A percentile compares a stretch with the other conserved stretches of the same genome.
These are phyloP conservation scores for Eriocheir sinensis DNA, from an alignment of 1,140 invertebrate genomes.

Conservation along the genomic window DNA sequence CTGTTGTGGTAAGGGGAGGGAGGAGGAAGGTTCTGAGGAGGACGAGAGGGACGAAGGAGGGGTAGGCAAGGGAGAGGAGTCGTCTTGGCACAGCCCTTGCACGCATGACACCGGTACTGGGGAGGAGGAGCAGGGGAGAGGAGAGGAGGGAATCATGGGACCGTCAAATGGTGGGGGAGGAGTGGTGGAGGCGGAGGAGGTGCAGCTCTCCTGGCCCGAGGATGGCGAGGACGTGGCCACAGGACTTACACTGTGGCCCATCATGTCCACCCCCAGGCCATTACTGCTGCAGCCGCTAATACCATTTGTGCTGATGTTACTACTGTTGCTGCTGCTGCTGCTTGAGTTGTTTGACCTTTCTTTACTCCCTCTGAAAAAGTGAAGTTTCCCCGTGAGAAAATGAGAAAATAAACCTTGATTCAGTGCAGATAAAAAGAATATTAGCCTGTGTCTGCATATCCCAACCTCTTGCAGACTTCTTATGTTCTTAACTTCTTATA, in stretches of 20 bases:
- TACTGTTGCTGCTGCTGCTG: conserved; percentile 54
- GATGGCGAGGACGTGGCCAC: conserved; percentile 70
- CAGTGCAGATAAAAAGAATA: neutral
- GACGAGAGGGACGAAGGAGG: conserved; percentile 75
- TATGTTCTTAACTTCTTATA: neutral
- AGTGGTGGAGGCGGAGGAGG: conserved; percentile 73
- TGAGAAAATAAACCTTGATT: conserved; percentile 12
- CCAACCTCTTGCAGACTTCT: neutral
- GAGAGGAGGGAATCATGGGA: conserved; percentile 67
- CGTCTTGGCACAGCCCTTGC: conserved; percentile 58
- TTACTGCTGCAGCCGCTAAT: conserved; percentile 55
- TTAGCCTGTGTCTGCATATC: neutral
- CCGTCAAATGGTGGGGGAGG: conserved; percentile 73
- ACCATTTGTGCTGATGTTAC: conserved; percentile 21
- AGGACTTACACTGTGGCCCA: conserved; percentile 58
- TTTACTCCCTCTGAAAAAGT: conserved; percentile 66
- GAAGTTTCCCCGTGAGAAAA: neutral
- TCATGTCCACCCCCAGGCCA: conserved; percentile 48
- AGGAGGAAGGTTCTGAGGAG: conserved; percentile 72
- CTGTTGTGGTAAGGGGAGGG: conserved; percentile 62
- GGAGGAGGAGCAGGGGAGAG: conserved; percentile 74
- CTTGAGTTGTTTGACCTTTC: conserved; percentile 56
- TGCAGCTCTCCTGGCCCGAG: conserved; percentile 69
- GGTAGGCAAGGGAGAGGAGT: conserved; percentile 67
- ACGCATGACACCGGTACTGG: conserved; percentile 61